phyloP scores from a whole-genome alignment of 92 coral and sea anemone genomes.

The Phenganax subtilis region DNA sequence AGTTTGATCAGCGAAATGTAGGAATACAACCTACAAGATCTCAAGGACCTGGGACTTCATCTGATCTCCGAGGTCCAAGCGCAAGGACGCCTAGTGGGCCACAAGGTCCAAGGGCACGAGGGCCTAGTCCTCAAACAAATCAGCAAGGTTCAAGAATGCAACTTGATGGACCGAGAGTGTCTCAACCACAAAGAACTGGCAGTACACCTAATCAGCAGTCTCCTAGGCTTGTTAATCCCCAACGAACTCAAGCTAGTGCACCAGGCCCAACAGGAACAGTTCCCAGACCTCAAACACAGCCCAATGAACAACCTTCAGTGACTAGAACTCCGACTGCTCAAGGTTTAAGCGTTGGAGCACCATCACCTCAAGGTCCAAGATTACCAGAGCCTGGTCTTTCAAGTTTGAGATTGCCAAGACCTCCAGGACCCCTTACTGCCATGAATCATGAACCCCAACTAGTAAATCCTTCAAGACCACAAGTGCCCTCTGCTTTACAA shows the following conservation, averaged over 20 bases:
- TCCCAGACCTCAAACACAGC: background rate
- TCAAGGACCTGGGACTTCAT: background rate
- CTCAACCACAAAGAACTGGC: too few species aligned
- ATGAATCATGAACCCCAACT: constrained; percentile 9
- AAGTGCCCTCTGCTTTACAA: background rate
- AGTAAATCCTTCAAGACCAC: background rate
- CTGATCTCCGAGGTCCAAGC: background rate
- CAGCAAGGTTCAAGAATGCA: constrained; percentile 21
- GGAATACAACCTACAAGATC: background rate
- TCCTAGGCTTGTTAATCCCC: too few species aligned
- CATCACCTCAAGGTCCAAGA: constrained; percentile 20
- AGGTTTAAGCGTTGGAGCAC: background rate
- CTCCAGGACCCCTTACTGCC: background rate
- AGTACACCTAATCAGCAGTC: too few species aligned
- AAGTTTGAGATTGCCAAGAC: constrained; percentile 1
- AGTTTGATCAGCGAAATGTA: constrained; percentile 10
- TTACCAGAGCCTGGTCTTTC: background rate
- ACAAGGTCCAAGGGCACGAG: background rate
- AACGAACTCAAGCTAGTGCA: too few species aligned
- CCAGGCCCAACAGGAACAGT: too few species aligned
- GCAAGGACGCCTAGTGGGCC: background rate
- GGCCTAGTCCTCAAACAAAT: background rate
- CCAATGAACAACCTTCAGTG: too few species aligned
- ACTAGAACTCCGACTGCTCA: background rate
- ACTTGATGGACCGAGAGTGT: background rate